These are phyloP conservation scores for Dynastes hyllus DNA, from an alignment of 2,888 invertebrate species.

Conservation along the genomic window DNA sequence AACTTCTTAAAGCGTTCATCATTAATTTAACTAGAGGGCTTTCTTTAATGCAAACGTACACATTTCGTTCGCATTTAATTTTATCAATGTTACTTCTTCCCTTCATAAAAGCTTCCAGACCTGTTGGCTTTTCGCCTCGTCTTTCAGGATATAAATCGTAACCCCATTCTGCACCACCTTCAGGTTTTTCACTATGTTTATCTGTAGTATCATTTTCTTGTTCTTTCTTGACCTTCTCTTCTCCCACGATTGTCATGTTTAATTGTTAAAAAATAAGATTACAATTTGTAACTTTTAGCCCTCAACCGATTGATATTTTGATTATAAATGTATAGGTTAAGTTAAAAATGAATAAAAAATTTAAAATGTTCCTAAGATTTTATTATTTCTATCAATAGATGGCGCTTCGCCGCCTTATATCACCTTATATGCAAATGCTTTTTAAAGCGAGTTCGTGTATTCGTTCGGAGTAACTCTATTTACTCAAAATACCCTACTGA, in stretches of 20 bases:
- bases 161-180: constrained; percentile 74
- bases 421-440: too few relatives aligned
- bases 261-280: background rate
- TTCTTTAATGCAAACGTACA: constrained; percentile 82
- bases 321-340: background rate
- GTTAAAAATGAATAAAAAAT: too few relatives aligned
- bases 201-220: background rate
- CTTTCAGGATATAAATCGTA: constrained; percentile 90
- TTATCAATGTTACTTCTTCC: constrained; percentile 82
- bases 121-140: constrained; percentile 77
- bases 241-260: constrained; percentile 15
- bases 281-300: too few relatives aligned
- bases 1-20: constrained; percentile 86
- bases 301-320: background rate
- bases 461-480: too few relatives aligned
- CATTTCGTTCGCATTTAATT: constrained; percentile 86
- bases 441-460: too few relatives aligned
- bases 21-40: constrained; percentile 89
- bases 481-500: too few relatives aligned
- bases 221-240: background rate
- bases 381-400: too few relatives aligned
- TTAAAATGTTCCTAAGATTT: too few relatives aligned
- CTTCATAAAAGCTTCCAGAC: constrained; percentile 66
- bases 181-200: constrained; percentile 43
- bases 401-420: too few relatives aligned